Evolutionary conservation across 2,888 invertebrate species (phyloP).

Genomic region (Lydus trimaculatus): DNA sequence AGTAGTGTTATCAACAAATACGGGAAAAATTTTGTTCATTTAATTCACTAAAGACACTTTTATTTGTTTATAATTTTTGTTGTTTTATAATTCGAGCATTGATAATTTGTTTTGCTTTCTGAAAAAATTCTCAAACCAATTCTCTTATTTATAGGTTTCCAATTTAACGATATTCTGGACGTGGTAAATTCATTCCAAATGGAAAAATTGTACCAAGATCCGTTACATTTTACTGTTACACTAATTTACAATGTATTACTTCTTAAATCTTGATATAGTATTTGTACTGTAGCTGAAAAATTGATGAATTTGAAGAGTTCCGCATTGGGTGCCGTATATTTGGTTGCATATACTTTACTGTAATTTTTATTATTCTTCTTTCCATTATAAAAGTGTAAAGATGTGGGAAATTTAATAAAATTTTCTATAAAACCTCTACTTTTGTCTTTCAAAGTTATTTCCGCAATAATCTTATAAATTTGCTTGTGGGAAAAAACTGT

Average conservation of each 20-base stretch:
- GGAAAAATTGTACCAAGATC: background rate
- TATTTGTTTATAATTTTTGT: background rate
- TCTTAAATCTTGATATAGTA: background rate
- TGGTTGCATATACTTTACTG: background rate
- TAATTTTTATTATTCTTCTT: background rate
- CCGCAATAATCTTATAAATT: no score
- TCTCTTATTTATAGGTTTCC: background rate
- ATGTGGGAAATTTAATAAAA: no score
- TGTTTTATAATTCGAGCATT: background rate
- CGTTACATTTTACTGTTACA: slow-evolving; percentile 1
- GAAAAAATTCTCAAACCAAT: background rate
- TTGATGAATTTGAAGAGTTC: background rate
- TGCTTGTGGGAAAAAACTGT: no score
- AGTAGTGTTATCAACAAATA: background rate
- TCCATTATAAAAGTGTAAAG: background rate
- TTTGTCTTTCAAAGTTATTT: no score
- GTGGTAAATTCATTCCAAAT: background rate
- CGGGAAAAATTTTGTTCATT: no score
- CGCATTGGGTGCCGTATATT: background rate
- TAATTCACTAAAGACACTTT: background rate
- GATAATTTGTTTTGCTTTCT: background rate
- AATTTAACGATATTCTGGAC: background rate
- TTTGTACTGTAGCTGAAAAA: background rate
- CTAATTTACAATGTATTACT: background rate
- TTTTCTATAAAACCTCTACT: no score